These are phyloP conservation scores for Zaprionus nigranus DNA, from an alignment of 1,140 invertebrate species.

Conservation along the genomic window DNA sequence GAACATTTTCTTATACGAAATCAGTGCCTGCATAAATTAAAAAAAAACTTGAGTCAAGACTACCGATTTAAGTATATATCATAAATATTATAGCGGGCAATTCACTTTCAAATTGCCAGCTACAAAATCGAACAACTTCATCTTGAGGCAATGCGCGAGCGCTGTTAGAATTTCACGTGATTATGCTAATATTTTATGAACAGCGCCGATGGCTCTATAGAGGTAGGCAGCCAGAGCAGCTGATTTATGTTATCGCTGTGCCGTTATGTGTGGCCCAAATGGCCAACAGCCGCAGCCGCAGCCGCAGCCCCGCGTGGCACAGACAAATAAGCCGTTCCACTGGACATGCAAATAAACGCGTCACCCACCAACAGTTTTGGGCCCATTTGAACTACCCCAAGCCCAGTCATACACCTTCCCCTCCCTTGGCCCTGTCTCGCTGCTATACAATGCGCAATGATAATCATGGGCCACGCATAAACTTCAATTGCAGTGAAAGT, in stretches of 20 bases:
- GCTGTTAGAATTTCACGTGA: constrained; percentile 54
- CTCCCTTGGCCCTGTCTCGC: no score
- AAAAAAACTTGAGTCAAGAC: neutral
- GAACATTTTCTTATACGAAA: neutral
- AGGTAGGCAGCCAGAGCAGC: constrained; percentile 16
- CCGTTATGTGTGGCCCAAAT: constrained; percentile 60
- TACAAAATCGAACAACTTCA: constrained; percentile 55
- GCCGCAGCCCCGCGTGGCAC: constrained; percentile 16
- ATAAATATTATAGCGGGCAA: neutral
- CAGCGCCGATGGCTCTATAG: constrained; percentile 45
- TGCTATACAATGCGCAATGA: constrained; percentile 33
- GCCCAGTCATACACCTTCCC: no score
- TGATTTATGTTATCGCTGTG: constrained; percentile 34
- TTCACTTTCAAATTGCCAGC: constrained; percentile 2
- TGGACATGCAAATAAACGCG: constrained; percentile 58
- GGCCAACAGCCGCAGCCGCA: constrained; percentile 46
- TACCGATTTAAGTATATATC: neutral
- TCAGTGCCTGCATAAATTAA: neutral
- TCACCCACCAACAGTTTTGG: constrained; percentile 63
- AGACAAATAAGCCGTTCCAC: constrained; percentile 27
- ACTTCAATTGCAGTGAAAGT: constrained; percentile 76
- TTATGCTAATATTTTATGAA: constrained; percentile 78
- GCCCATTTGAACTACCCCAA: constrained; percentile 16
- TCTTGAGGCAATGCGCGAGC: constrained; percentile 18
- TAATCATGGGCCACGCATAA: constrained; percentile 60